Conservation (phyloP, 2,888 invertebrate species). For the Drosophila fungiperda region DNA sequence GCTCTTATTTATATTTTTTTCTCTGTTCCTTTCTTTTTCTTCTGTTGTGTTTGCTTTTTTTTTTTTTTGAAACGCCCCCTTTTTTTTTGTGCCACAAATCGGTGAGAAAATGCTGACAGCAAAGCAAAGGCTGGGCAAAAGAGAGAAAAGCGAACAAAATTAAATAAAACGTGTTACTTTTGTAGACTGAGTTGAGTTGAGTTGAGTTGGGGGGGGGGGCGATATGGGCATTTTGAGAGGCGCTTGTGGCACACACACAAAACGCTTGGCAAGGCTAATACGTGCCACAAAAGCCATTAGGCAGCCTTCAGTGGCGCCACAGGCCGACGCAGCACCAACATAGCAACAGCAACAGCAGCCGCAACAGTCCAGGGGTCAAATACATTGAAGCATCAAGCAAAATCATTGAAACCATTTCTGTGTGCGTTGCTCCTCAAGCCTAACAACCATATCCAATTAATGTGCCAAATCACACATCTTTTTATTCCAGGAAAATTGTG, state of each 20-base stretch:
- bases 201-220: conserved; percentile 2
- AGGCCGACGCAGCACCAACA: conserved; percentile 13
- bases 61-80: conserved; percentile 62
- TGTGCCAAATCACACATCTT: conserved; percentile 65
- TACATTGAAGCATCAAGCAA: conserved; percentile 38
- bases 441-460: conserved; percentile 61
- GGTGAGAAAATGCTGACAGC: conserved; percentile 75
- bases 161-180: conserved; percentile 80
- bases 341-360: conserved; percentile 20
- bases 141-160: conserved; percentile 59
- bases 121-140: conserved; percentile 41
- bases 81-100: conserved; percentile 64
- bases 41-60: conserved; percentile 47
- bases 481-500: conserved; percentile 58
- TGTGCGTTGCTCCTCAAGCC: conserved; percentile 20
- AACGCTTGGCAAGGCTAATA: conserved; percentile 69
- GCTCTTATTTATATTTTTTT: conserved; percentile 1
- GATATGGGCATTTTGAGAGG: conserved; percentile 44
- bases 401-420: conserved; percentile 65
- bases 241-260: conserved; percentile 39
- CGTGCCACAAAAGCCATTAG: conserved; percentile 75
- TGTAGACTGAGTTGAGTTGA: conserved; percentile 47
- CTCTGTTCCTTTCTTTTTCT: background rate
- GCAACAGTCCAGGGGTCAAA: conserved; percentile 59
- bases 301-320: conserved; percentile 35